These are phyloP conservation scores for Nyctereutes procyonoides DNA, from an alignment of 2,113 vertebrate genomes.

Conservation along the genomic window DNA sequence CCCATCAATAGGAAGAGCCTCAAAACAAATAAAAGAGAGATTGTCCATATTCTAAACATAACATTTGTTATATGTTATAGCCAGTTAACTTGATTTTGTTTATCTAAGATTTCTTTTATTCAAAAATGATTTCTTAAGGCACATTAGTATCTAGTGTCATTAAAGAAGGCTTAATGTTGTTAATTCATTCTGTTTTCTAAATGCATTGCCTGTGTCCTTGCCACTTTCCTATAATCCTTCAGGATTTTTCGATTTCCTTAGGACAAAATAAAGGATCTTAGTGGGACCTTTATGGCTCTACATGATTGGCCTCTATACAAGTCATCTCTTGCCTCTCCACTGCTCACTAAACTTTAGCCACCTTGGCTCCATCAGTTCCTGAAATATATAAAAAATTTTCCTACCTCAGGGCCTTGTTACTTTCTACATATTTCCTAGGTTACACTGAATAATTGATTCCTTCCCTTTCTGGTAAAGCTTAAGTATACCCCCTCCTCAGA, in stretches of 20 bases:
- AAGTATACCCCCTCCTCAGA: not conserved
- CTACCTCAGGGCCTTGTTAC: not conserved
- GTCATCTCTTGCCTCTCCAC: not conserved
- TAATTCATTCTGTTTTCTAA: constrained; percentile 10
- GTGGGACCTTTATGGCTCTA: not conserved
- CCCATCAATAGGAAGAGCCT: not conserved
- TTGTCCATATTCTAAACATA: not conserved
- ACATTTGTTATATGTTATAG: not conserved
- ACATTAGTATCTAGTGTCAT: not conserved
- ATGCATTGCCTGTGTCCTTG: not conserved
- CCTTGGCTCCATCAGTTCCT: not conserved
- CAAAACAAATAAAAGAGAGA: not conserved
- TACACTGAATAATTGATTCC: not conserved
- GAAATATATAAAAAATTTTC: not conserved
- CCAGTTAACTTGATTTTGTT: not conserved
- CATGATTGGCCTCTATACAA: not conserved
- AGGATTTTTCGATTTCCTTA: not conserved
- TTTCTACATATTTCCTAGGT: not conserved
- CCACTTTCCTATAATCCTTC: not conserved
- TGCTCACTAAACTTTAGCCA: not conserved
- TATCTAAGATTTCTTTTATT: not conserved
- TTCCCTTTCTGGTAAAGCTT: not conserved
- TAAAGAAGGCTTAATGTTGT: not conserved
- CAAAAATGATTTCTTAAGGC: not conserved
- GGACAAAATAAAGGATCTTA: not conserved